phyloP scores from a whole-genome alignment of 2,888 invertebrate genomes.

The Subacronicta megacephala region DNA sequence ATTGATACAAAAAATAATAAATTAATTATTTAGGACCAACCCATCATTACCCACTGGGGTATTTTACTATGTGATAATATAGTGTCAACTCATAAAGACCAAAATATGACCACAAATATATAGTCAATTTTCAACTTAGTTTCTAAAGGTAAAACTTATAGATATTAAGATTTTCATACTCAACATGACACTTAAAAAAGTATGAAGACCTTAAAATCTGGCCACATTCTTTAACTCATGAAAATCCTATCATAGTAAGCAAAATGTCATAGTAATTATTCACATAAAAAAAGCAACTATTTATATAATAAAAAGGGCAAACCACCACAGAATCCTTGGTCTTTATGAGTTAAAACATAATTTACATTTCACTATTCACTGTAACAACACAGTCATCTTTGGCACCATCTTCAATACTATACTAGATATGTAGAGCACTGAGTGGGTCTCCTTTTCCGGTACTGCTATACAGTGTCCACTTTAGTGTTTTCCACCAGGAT shows the following conservation, averaged over 20 bases:
- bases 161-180: slow-evolving; percentile 1
- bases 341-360: slow-evolving; percentile 34
- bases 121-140: slow-evolving; percentile 3
- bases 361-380: slow-evolving; percentile 36
- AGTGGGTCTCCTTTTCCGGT: slow-evolving; percentile 61
- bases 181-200: slow-evolving; percentile 7
- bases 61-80: slow-evolving; percentile 4
- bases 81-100: slow-evolving; percentile 32
- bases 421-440: slow-evolving; percentile 65
- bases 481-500: slow-evolving; percentile 72
- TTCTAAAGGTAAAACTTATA: slow-evolving; percentile 10
- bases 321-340: slow-evolving; percentile 12
- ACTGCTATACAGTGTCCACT: slow-evolving; percentile 81
- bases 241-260: slow-evolving; percentile 20
- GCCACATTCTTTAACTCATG: slow-evolving; percentile 6
- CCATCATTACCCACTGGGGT: background rate
- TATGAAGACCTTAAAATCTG: background rate
- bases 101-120: slow-evolving; percentile 1
- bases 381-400: slow-evolving; percentile 68
- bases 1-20: slow-evolving; percentile 5
- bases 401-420: slow-evolving; percentile 73
- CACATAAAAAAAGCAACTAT: background rate
- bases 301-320: background rate
- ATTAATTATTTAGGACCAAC: slow-evolving; percentile 1
- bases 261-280: slow-evolving; percentile 2